Conservation (phyloP, 2,888 invertebrate species). For the Apoda limacodes region DNA sequence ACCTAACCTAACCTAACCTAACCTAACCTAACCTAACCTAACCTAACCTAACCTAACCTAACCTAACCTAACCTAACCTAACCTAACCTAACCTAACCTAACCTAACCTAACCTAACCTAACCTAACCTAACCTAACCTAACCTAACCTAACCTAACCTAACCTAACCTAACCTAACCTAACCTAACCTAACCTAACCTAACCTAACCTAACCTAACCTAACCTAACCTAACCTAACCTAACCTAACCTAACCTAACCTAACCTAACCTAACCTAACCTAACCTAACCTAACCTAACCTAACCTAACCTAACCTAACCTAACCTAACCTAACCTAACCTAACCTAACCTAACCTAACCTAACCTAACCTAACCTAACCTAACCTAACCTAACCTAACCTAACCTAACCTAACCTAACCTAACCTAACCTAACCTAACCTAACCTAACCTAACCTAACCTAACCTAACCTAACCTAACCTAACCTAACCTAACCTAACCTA, state of each 20-base stretch:
- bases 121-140: constrained; percentile 3
- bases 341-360: no score
- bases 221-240: constrained; percentile 11
- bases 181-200: constrained; percentile 11
- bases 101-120: constrained; percentile 10
- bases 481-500: no score
- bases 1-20: constrained; percentile 19
- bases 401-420: constrained; percentile 6
- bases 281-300: constrained; percentile 6
- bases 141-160: constrained; percentile 11
- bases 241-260: constrained; percentile 11
- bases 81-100: constrained; percentile 10
- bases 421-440: constrained; percentile 6
- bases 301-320: constrained; percentile 3
- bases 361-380: constrained; percentile 10
- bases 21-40: constrained; percentile 19
- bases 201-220: constrained; percentile 11
- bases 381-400: constrained; percentile 7
- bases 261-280: constrained; percentile 5
- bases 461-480: no score
- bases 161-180: constrained; percentile 11
- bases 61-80: constrained; percentile 12
- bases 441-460: no score
- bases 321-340: no score
- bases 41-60: constrained; percentile 13